phyloP scores from a whole-genome alignment of 2,113 vertebrate species.

The Numenius arquata region DNA sequence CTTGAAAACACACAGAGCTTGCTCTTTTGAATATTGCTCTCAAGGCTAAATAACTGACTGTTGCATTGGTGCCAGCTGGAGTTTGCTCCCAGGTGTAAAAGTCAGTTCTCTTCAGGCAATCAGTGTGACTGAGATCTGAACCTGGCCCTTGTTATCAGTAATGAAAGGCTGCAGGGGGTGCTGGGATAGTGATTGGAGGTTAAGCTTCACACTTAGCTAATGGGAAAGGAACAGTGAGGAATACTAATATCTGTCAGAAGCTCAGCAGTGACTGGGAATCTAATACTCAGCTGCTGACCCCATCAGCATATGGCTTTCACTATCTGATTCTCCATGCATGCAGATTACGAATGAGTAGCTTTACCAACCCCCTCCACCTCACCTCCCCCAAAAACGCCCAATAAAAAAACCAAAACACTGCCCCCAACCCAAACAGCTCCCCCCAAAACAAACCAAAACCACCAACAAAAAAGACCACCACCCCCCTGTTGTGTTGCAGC shows the following conservation, averaged over 20 bases:
- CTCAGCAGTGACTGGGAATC: neutral
- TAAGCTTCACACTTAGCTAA: neutral
- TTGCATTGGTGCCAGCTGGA: neutral
- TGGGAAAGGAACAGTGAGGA: neutral
- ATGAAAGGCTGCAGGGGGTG: neutral
- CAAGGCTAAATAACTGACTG: neutral
- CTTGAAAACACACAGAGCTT: neutral
- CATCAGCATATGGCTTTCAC: accelerated
- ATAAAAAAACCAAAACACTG: neutral
- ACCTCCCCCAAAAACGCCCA: neutral
- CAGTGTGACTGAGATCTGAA: neutral
- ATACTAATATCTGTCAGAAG: neutral
- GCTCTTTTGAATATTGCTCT: accelerated
- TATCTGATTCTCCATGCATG: neutral
- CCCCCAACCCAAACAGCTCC: neutral
- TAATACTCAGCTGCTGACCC: neutral
- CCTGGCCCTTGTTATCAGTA: neutral
- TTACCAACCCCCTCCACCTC: neutral
- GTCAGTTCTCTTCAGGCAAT: neutral
- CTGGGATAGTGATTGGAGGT: neutral
- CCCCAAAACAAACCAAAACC: neutral
- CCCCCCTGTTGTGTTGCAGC: neutral
- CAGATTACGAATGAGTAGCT: neutral
- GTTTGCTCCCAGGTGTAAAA: neutral
- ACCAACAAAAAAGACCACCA: neutral